These are phyloP conservation scores for Drosophila pruinosa DNA, from an alignment of 1,140 invertebrate genomes.

Conservation along the genomic window DNA sequence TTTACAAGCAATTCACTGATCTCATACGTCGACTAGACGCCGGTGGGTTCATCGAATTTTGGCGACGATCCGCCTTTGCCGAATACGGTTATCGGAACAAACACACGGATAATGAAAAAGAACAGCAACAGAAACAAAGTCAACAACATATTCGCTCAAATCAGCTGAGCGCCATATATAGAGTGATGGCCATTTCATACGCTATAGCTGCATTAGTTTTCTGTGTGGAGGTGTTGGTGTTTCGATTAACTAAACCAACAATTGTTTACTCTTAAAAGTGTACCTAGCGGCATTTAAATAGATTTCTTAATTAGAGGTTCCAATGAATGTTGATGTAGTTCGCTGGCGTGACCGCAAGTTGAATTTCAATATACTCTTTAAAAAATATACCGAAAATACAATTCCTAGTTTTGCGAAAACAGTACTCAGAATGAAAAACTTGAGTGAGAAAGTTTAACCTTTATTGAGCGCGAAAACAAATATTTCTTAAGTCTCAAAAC, in stretches of 20 bases:
- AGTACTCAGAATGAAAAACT: too few species aligned
- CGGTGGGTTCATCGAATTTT: constrained; percentile 44
- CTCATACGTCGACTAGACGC: constrained; percentile 36
- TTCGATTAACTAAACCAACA: background rate
- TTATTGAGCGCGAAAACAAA: too few species aligned
- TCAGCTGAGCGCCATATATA: constrained; percentile 44
- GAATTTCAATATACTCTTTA: too few species aligned
- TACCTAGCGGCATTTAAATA: too few species aligned
- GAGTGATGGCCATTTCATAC: constrained; percentile 41
- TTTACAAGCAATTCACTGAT: constrained; percentile 36
- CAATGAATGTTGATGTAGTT: too few species aligned
- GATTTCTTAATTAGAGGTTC: too few species aligned
- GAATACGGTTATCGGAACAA: background rate
- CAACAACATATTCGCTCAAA: constrained; percentile 6
- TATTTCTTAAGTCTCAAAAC: too few species aligned
- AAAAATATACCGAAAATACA: too few species aligned
- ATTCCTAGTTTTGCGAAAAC: too few species aligned
- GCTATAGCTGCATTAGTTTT: constrained; percentile 26
- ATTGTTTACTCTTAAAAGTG: background rate
- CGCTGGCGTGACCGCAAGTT: too few species aligned
- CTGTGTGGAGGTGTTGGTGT: constrained; percentile 15
- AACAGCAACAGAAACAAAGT: background rate
- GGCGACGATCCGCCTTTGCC: constrained; percentile 41
- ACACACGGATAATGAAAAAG: background rate
- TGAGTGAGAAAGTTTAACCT: too few species aligned